These are phyloP conservation scores for Oncorhynchus mykiss DNA, from an alignment of 2,113 vertebrate genomes.

Conservation along the genomic window DNA sequence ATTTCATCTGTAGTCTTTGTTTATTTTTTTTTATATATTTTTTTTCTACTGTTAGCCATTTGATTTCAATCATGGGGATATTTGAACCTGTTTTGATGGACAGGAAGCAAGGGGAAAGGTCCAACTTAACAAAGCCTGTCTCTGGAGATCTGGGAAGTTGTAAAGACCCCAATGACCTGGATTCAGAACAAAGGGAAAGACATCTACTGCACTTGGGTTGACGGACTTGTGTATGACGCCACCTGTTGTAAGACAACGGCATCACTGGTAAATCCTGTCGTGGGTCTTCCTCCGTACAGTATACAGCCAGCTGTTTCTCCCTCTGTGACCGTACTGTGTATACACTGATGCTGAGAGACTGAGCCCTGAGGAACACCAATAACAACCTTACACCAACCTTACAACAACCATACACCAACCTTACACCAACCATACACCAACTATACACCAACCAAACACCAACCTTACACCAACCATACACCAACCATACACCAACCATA, in stretches of 20 bases:
- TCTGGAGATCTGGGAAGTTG: constrained; percentile 50
- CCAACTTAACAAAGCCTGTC: not conserved
- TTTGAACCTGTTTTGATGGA: not conserved
- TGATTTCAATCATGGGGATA: constrained; percentile 46
- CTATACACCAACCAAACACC: too few relatives aligned
- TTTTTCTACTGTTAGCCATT: not conserved
- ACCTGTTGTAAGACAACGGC: too few relatives aligned
- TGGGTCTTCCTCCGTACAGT: constrained; percentile 20
- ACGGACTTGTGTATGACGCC: too few relatives aligned
- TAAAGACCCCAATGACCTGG: constrained; percentile 15
- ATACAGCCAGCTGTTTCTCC: not conserved
- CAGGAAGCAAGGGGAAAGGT: not conserved
- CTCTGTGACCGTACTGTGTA: too few relatives aligned
- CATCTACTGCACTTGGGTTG: too few relatives aligned
- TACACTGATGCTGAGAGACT: too few relatives aligned
- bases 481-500: too few relatives aligned
- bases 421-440: too few relatives aligned
- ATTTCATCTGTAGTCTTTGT: constrained; percentile 35
- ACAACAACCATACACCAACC: too few relatives aligned
- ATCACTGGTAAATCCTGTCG: not conserved
- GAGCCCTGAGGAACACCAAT: too few relatives aligned
- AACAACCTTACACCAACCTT: too few relatives aligned
- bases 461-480: too few relatives aligned
- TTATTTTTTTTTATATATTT: constrained; percentile 39
- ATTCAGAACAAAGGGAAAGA: constrained; percentile 59